A percentile compares a stretch with the other conserved stretches of the same genome.
phyloP scores from a whole-genome alignment of 2,797 vertebrate genomes.

The Euphonia xanthogaster region DNA sequence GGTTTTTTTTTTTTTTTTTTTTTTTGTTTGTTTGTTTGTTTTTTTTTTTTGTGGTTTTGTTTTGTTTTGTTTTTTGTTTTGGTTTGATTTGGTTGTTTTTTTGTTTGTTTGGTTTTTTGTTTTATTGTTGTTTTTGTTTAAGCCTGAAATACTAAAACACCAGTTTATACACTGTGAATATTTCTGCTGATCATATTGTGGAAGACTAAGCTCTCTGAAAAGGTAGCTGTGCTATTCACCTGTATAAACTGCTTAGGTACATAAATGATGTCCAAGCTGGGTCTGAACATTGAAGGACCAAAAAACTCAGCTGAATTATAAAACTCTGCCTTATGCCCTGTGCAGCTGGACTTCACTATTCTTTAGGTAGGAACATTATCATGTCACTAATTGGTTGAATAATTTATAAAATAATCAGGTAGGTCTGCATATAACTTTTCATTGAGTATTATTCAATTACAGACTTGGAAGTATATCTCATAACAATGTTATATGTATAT shows the following conservation, averaged over 20 bases:
- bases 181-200: not conserved
- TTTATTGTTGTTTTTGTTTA: not conserved
- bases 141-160: not conserved
- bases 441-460: not conserved
- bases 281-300: not conserved
- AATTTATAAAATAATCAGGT: not conserved
- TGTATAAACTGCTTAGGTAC: not conserved
- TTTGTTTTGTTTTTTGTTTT: not conserved
- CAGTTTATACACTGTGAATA: not conserved
- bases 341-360: not conserved
- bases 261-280: not conserved
- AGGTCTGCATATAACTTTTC: not conserved
- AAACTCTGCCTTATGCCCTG: not conserved
- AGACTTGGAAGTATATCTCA: not conserved
- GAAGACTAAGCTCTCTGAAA: not conserved
- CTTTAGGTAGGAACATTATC: not conserved
- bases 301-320: not conserved
- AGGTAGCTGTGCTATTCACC: not conserved
- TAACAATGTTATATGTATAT: not conserved
- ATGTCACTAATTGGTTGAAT: not conserved
- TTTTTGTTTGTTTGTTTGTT: no score
- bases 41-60: no score
- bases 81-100: no score
- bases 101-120: no score
- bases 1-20: not conserved